Evolutionary conservation across 23 tunicate genomes (phyloP), one percentile per base, ranked within the genome.

Genomic region (Phallusia fumigata): DNA sequence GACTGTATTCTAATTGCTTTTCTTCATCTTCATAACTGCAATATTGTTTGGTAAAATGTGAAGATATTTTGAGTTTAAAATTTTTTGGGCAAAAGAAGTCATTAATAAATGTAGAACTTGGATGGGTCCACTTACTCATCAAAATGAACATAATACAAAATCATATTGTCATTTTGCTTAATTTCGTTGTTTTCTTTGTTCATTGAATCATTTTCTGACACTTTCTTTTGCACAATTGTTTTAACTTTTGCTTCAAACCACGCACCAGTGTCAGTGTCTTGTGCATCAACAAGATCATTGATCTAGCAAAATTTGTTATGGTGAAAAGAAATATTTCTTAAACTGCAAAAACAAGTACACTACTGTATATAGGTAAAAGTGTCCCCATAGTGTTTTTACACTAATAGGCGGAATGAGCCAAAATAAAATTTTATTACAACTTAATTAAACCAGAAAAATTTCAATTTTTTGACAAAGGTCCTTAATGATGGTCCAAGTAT

Each of bases 241-340:
- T 35, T 36, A 30, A 92, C 79, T 32, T 31, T 80, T 5, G 91
- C 97, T 84, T 92, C 97, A 80, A 92, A 92, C 97, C 97, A 92
- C 0, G 97, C 97, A 0, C 97, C 97, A 75, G 85, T 83, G 31
- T 89, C 85, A 33, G 79, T 64, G 64, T 92, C 97, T 80, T 92
- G 91, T 6, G 88, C 91, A 83, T 92, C 97, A 32, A 92, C 88
- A 0, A 86, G 65, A 81, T 86, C 96, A 58, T 64, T 77, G 30
- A 83, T 80, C 76, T 86, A 33, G 32, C 36, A 83, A 34, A 74
- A 36, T 51, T 51, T 51, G 58, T 51, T 51, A 13, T 13, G 58
- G 15, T 51, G 58, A 51, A 51, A 13, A 51, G 18, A 51, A 15
- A 51, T 13, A 18, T 51, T 51, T 51, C 18, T 51, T 15, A 18